Base-by-base conservation (phyloP, 2,888 invertebrate species). In the Xanthostigma xanthostigma region DNA sequence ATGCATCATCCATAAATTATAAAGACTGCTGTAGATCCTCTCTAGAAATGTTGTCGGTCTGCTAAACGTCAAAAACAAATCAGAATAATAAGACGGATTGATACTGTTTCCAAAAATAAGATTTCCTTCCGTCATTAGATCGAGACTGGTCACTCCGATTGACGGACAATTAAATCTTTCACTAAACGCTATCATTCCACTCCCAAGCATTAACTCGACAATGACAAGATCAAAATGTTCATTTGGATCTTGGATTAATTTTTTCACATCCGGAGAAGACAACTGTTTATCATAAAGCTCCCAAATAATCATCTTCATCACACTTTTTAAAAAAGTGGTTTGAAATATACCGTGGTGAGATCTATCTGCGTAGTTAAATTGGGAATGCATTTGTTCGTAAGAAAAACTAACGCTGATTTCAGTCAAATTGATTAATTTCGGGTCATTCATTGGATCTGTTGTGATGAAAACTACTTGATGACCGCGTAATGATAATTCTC, bases 381-480 rank as follows among this genome's bases (percentile, higher is more conserved):
- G 5, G 3, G 6, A 3, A 27, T 27, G 3, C 27, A 27, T 27
- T 27, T 3, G 3, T 27, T 27, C 27, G 27, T 27, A 27, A 27
- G 27, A 27, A 27, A 27, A 27, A 6, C 27, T 3, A 27, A 66
- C 40, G 44, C 65, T 59, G 5, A 69, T 64, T 56, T 69, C 68
- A 2, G 59, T 67, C 2, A 69, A 55, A 51, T 71, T 72, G 2
- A 36, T 11, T 35, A 46, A 13, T 13, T 8, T 34, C n/a, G 46
- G 46, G 35, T 46, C 46, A 13, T 46, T 46, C 8, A 46, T 57
- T 0, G 71, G 70, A 50, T 71, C 57, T 34, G 72, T 48, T 1
- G 73, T 71, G 1, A 71, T 54, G 0, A 70, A 59, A 0, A 65
- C 60, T 0, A 74, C 55, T 45, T 73, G 62, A 49, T 74, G 73